Evolutionary conservation across 2,113 vertebrate species (phyloP).

Genomic region (Chionis minor): DNA sequence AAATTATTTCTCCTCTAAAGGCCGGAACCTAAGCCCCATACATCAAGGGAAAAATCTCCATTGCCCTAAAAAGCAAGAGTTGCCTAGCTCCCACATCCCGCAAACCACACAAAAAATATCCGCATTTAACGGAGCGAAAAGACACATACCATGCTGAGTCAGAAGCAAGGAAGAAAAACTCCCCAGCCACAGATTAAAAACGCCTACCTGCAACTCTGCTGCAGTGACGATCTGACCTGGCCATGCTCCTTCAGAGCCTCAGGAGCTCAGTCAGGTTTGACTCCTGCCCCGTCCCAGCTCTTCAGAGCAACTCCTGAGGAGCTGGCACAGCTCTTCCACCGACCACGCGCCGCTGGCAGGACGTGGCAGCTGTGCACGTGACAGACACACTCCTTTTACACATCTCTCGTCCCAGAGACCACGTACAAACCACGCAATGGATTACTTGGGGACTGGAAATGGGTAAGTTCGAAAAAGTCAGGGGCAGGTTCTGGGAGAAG

Average conservation of each 20-base stretch:
- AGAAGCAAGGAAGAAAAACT: not conserved
- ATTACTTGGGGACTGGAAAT: not conserved
- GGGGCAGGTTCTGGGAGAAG: not conserved
- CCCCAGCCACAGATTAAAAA: not conserved
- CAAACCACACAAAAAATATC: not conserved
- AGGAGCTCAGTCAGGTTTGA: not conserved
- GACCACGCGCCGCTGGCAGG: fast-evolving
- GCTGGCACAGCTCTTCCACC: not conserved
- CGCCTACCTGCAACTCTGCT: not conserved
- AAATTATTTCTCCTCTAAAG: not conserved
- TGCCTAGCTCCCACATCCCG: not conserved
- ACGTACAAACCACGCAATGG: not conserved
- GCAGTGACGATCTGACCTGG: not conserved
- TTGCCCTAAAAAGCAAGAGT: not conserved
- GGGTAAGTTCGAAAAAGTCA: not conserved
- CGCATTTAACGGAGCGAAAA: not conserved
- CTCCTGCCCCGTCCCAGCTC: not conserved
- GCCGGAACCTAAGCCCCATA: not conserved
- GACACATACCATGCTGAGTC: fast-evolving
- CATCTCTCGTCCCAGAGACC: not conserved
- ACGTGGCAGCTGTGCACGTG: fast-evolving
- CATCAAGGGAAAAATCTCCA: not conserved
- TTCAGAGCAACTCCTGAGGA: not conserved
- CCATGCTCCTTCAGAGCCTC: not conserved
- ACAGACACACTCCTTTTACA: not conserved